Conservation (phyloP, 2,113 vertebrate genomes). For the Silurus glanis region DNA sequence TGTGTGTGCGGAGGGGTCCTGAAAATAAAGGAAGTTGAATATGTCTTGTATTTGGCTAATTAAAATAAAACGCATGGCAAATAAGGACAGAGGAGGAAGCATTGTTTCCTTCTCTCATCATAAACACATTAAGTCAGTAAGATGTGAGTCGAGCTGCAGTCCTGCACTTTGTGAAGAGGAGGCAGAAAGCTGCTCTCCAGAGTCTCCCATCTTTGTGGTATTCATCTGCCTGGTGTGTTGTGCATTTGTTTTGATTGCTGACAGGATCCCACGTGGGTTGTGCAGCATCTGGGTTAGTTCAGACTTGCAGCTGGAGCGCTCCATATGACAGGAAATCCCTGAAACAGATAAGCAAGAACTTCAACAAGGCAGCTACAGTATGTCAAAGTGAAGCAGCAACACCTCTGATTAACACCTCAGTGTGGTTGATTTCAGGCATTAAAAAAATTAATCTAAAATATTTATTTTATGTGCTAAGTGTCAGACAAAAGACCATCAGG, state of each 20-base stretch:
- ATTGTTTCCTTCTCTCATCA: neutral
- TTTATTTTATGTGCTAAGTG: neutral
- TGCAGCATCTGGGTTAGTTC: slow-evolving; percentile 24
- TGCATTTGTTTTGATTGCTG: slow-evolving; percentile 32
- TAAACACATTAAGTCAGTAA: slow-evolving; percentile 13
- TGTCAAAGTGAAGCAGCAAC: slow-evolving; percentile 25
- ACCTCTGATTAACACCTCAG: slow-evolving; percentile 20
- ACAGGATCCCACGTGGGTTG: slow-evolving; percentile 9
- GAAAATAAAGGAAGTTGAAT: neutral
- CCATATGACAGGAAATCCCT: slow-evolving; percentile 37
- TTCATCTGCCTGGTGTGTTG: neutral
- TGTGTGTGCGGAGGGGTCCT: neutral
- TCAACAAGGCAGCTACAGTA: neutral
- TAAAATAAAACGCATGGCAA: neutral
- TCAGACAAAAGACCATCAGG: neutral
- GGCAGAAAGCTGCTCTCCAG: neutral
- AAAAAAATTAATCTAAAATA: neutral
- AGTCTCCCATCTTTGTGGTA: neutral
- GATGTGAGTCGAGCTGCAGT: neutral
- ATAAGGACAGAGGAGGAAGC: neutral
- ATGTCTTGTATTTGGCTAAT: too few relatives aligned
- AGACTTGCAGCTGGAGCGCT: slow-evolving; percentile 19
- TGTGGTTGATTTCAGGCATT: neutral
- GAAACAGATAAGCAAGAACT: slow-evolving; percentile 35
- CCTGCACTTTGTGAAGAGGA: neutral